A percentile compares a stretch with the other conserved stretches of the same genome.
These are phyloP conservation scores for Lagenorhynchus albirostris DNA, from an alignment of 2,113 vertebrate genomes.

Conservation along the genomic window DNA sequence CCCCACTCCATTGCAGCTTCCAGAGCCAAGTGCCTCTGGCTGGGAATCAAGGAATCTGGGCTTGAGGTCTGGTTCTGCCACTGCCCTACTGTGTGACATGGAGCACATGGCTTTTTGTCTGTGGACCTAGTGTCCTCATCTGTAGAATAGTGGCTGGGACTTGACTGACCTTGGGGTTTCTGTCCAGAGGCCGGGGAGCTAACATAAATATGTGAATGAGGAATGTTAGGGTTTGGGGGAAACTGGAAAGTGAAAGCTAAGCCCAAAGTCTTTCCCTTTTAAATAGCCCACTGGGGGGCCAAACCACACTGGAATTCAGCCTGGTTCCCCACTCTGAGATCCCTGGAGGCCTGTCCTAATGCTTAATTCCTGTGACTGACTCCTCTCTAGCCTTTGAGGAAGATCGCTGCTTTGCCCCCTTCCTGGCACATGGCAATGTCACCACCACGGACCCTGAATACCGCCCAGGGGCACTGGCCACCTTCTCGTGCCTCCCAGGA, in stretches of 20 bases:
- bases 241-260: neutral
- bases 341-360: neutral
- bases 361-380: slow-evolving; percentile 1
- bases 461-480: slow-evolving; percentile 87
- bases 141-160: neutral
- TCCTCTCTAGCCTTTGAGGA: slow-evolving; percentile 87
- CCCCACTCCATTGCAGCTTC: neutral
- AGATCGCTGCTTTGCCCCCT: slow-evolving; percentile 93
- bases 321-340: neutral
- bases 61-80: neutral
- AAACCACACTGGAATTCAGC: neutral
- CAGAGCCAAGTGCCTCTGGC: neutral
- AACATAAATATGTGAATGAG: neutral
- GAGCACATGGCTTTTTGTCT: neutral
- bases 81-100: neutral
- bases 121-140: neutral
- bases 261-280: neutral
- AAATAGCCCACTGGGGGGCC: neutral
- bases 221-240: neutral
- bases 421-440: slow-evolving; percentile 93
- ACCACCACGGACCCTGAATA: slow-evolving; percentile 91
- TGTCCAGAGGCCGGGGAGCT: neutral
- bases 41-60: neutral
- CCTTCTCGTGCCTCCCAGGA: slow-evolving; percentile 91
- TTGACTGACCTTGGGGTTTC: neutral